Conservation (phyloP, 2,888 invertebrate species). For the Scaptodrosophila latifasciaeformis region DNA sequence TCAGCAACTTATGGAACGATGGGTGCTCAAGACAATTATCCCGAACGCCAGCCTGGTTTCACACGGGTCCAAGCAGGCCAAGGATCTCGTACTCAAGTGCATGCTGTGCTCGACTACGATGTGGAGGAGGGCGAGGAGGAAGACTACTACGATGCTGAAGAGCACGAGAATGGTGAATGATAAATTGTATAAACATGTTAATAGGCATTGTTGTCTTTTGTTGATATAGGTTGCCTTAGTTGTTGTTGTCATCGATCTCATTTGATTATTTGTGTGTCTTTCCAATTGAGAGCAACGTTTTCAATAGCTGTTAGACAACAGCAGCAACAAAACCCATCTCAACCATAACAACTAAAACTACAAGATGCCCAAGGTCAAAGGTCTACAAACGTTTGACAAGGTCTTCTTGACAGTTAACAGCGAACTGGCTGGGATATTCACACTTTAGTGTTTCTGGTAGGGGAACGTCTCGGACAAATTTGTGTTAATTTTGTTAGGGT, state of each 20-base stretch:
- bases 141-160: conserved; percentile 70
- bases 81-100: conserved; percentile 76
- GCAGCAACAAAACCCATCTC: conserved; percentile 16
- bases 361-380: conserved; percentile 57
- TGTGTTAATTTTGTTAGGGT: neutral
- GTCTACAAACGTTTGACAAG: conserved; percentile 60
- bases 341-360: conserved; percentile 31
- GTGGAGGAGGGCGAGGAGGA: conserved; percentile 73
- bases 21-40: conserved; percentile 65
- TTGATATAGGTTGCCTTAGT: conserved; percentile 23
- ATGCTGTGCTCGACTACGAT: conserved; percentile 75
- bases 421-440: no score
- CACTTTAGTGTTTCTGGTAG: no score
- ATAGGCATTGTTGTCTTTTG: conserved; percentile 6
- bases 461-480: neutral
- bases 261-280: conserved; percentile 47
- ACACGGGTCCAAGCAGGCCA: conserved; percentile 80
- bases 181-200: conserved; percentile 1
- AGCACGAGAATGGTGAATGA: conserved; percentile 54
- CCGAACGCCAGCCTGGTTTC: conserved; percentile 79
- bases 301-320: conserved; percentile 36
- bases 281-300: conserved; percentile 65
- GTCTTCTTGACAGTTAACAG: conserved; percentile 52
- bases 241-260: conserved; percentile 22
- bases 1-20: conserved; percentile 51